Base-by-base conservation (phyloP, 2,888 invertebrate species). In the Cheilosia vulpina region DNA sequence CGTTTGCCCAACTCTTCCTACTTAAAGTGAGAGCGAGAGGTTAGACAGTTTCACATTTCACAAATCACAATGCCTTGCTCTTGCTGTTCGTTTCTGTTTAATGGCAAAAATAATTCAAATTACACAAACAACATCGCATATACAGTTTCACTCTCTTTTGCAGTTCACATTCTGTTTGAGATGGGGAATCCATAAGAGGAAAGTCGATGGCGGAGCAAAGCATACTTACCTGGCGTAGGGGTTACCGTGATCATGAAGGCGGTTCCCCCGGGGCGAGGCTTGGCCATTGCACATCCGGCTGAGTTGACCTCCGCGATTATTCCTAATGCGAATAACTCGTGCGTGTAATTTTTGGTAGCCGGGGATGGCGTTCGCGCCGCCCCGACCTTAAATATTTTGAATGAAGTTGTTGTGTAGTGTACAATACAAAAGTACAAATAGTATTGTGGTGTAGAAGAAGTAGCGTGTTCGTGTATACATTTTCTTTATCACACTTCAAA, bases 241-340 rank as follows among this genome's bases (percentile, higher is more conserved):
- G 91, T 89, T 88, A 88, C 90, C 90, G 89, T 90, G 90, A 90
- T 90, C 90, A 90, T 85, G 84, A 90, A 90, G 90, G 90, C 90
- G 90, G 90, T 90, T 90, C 90, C 90, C 89, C 90, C 90, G 89
- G 90, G 90, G 91, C 87, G 91, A 91, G 91, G 88, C 90, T 89
- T 88, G 89, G 88, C 84, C 91, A 91, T 95, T 95, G 95, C 95
- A 95, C 95, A 93, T 90, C 17, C 93, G 95, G 93, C 93, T 93
- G 93, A 94, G 95, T 94, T 95, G 95, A 95, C 94, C 93, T 94
- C 94, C 94, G 95, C 95, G 95, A 95, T 94, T 94, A 94, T 93
- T 94, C 94, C 95, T 94, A 95, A 95, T 94, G 94, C 93, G 94
- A 94, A 93, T 94, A 94, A 94, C 94, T 95, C 95, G 95, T 94